phyloP scores from a whole-genome alignment of 2,113 vertebrate genomes.

The Chionomys nivalis region DNA sequence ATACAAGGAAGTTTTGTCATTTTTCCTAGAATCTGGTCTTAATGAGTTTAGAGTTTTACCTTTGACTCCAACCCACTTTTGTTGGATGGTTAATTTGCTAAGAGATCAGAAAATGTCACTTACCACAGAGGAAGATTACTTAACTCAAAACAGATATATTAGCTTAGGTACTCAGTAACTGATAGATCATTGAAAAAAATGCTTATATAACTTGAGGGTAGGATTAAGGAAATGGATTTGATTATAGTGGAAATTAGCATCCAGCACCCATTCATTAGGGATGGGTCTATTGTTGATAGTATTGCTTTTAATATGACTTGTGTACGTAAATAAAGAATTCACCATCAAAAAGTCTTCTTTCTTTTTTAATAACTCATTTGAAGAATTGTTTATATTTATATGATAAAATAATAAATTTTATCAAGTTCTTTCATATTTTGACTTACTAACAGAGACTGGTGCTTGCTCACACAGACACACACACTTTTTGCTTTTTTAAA shows the following conservation, averaged over 20 bases:
- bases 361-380: not conserved
- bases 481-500: constrained; percentile 75
- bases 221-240: not conserved
- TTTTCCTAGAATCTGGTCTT: not conserved
- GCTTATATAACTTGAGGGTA: not conserved
- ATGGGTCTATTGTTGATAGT: not conserved
- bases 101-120: not conserved
- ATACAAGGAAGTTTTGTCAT: not conserved
- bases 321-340: not conserved
- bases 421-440: constrained; percentile 13
- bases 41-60: constrained; percentile 19
- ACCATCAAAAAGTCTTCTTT: not conserved
- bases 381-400: not conserved
- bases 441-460: not conserved
- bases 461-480: not conserved
- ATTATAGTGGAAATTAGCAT: constrained; percentile 23
- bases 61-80: not conserved
- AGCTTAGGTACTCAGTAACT: not conserved
- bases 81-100: constrained; percentile 12
- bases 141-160: not conserved
- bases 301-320: not conserved
- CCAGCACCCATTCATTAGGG: not conserved
- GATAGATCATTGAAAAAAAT: not conserved
- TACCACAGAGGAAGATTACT: not conserved
- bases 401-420: not conserved